Evolutionary conservation across 2,888 invertebrate species (phyloP), one percentile per base, ranked within the genome.

Genomic region (Cyclophora punctaria): DNA sequence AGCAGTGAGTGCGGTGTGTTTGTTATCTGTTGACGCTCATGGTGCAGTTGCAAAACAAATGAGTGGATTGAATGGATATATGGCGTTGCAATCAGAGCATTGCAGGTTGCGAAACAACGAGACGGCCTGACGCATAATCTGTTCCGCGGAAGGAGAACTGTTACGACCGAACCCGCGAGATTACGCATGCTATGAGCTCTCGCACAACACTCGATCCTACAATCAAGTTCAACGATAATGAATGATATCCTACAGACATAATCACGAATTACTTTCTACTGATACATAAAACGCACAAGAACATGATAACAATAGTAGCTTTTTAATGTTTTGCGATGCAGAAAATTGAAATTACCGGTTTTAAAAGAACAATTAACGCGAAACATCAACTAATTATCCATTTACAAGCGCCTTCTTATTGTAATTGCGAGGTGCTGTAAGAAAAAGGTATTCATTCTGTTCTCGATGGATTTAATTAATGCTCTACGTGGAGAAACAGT

Each of bases 41-140:
- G 76, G 76, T 75, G 70, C 69, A 69, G 69, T 75, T 75, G 69
- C 76, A 69, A 75, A 73, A 78, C 63, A 59, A 60, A 58, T 63
- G 59, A 66, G 67, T 68, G 69, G 69, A 72, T 66, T 70, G 69
- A 55, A 50, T 44, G 33, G 34, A 44, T 44, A 44, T 69, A 78
- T 79, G 78, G 78, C 73, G 66, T 76, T 83, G 78, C 76, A 85
- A 85, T 85, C 85, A 83, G 84, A 85, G 85, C 84, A 84, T 80
- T 82, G 78, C 82, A 68, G 55, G 64, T 86, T 85, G 83, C 78
- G 75, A 83, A 80, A 85, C 79, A 79, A 80, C 78, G 20, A 4
- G 77, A 77, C 75, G 77, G 78, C 73, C 71, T 73, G 71, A 71
- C 73, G 72, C 67, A 75, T 78, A 80, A 81, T 80, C 79, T 75